Evolutionary conservation across 2,113 vertebrate genomes (phyloP).

Genomic region (Thalassoma bifasciatum): DNA sequence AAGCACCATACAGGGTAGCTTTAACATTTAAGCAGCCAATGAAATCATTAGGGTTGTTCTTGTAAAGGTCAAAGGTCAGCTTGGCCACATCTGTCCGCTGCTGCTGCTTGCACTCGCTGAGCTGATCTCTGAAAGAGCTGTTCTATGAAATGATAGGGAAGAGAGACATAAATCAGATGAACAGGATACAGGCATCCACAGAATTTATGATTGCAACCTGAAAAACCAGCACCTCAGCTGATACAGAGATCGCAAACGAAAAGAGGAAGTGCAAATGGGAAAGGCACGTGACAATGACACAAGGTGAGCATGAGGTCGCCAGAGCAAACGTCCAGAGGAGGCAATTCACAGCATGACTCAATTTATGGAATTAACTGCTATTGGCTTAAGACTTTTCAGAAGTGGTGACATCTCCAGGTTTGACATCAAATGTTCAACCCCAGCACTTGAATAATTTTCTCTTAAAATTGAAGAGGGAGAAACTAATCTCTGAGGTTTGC

Average conservation of each 20-base stretch:
- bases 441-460: conserved; percentile 14
- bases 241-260: background rate
- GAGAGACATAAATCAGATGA: conserved; percentile 5
- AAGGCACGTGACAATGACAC: conserved; percentile 13
- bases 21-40: conserved; percentile 93
- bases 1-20: conserved; percentile 91
- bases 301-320: conserved; percentile 23
- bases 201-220: background rate
- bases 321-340: conserved; percentile 23
- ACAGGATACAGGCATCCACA: background rate
- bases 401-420: conserved; percentile 18
- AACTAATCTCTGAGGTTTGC: conserved; percentile 26
- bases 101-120: conserved; percentile 62
- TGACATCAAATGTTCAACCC: conserved; percentile 33
- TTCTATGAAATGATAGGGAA: conserved; percentile 32
- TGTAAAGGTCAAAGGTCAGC: conserved; percentile 94
- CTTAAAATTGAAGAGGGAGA: conserved; percentile 12
- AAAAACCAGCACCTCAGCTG: background rate
- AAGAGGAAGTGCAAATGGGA: background rate
- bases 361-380: conserved; percentile 56
- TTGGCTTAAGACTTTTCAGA: conserved; percentile 44
- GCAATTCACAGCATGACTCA: conserved; percentile 46
- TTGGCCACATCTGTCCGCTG: conserved; percentile 90
- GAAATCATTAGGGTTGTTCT: conserved; percentile 90
- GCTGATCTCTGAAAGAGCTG: conserved; percentile 62